These are phyloP conservation scores for Babyrousa celebensis DNA, from an alignment of 2,797 vertebrate species.

Conservation along the genomic window DNA sequence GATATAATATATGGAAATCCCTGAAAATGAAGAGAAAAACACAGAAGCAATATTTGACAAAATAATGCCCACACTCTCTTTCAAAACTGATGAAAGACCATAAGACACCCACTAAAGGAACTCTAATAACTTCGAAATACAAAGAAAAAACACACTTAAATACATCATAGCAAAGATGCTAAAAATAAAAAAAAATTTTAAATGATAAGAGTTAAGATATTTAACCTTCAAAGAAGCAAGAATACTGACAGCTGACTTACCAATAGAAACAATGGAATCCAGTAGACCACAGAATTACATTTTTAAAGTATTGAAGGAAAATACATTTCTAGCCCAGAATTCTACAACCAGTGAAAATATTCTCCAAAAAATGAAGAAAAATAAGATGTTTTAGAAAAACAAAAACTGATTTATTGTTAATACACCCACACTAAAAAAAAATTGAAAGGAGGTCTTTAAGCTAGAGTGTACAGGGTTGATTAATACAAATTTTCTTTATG, in stretches of 20 bases:
- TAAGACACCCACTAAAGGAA: constrained; percentile 24
- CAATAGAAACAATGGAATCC: constrained; percentile 33
- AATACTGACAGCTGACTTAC: constrained; percentile 53
- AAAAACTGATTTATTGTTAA: constrained; percentile 49
- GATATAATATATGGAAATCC: not conserved
- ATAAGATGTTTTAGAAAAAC: constrained; percentile 27
- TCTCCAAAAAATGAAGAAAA: constrained; percentile 37
- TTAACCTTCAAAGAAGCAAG: constrained; percentile 43
- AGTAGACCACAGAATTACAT: constrained; percentile 31
- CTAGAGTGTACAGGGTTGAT: not conserved
- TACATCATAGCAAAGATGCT: constrained; percentile 35
- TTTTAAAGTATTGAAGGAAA: constrained; percentile 60
- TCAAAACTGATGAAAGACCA: constrained; percentile 31
- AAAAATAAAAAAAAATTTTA: not conserved
- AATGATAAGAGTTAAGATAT: not conserved
- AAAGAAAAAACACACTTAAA: constrained; percentile 58
- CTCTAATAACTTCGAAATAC: constrained; percentile 46
- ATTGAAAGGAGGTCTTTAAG: not conserved
- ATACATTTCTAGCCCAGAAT: constrained; percentile 53
- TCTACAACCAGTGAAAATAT: constrained; percentile 27
- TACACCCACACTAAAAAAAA: constrained; percentile 45
- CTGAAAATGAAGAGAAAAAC: not conserved
- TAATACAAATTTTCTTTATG: constrained; percentile 6
- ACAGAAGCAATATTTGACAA: constrained; percentile 19
- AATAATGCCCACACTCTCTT: not conserved